A percentile compares a stretch with the other conserved stretches of the same genome.
phyloP scores from a whole-genome alignment of 2,888 invertebrate genomes.

The Fissipunctia ypsillon region DNA sequence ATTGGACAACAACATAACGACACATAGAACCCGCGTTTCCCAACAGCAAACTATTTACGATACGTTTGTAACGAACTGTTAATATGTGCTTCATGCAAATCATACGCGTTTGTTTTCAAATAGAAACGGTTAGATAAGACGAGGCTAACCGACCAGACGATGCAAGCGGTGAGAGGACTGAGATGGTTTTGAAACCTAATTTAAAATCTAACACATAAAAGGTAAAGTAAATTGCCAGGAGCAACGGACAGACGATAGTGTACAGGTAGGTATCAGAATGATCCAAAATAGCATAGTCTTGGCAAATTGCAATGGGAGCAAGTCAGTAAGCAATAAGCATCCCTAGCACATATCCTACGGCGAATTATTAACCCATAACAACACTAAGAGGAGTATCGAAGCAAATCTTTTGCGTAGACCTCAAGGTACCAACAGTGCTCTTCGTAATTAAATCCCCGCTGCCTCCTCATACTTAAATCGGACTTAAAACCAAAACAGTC shows the following conservation, averaged over 20 bases:
- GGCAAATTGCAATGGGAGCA: too few relatives aligned
- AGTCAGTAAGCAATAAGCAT: too few relatives aligned
- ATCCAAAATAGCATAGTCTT: too few relatives aligned
- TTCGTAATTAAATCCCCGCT: slow-evolving; percentile 21
- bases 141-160: background rate
- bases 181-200: background rate
- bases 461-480: slow-evolving; percentile 26
- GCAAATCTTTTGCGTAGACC: too few relatives aligned
- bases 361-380: too few relatives aligned
- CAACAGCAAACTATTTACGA: slow-evolving; percentile 86
- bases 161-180: slow-evolving; percentile 27
- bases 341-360: too few relatives aligned
- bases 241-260: too few relatives aligned
- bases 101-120: slow-evolving; percentile 82
- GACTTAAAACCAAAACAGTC: slow-evolving; percentile 37
- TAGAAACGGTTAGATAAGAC: slow-evolving; percentile 74
- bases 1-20: slow-evolving; percentile 54
- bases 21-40: slow-evolving; percentile 68
- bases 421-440: too few relatives aligned
- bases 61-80: slow-evolving; percentile 84
- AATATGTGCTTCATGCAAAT: slow-evolving; percentile 86
- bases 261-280: too few relatives aligned
- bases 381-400: too few relatives aligned
- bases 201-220: too few relatives aligned
- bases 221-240: too few relatives aligned